These are phyloP conservation scores for Acanthococcus lagerstroemiae DNA, from an alignment of 2,888 invertebrate genomes.

Conservation along the genomic window DNA sequence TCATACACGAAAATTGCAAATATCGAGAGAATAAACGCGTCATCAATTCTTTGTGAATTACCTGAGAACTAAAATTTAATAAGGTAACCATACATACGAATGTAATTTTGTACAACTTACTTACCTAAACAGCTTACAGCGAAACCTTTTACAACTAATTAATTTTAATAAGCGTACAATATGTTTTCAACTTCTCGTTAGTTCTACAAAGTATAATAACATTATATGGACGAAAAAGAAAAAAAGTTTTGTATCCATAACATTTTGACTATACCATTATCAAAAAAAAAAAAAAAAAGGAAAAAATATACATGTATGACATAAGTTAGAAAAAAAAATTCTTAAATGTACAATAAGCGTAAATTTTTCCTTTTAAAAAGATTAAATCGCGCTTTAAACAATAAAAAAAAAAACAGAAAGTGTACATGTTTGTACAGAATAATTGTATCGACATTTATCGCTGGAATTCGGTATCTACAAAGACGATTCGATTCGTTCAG, in stretches of 20 bases:
- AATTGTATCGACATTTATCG: too few species aligned
- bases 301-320: not conserved
- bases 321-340: not conserved
- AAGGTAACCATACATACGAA: not conserved
- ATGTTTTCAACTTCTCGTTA: not conserved
- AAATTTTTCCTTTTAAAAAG: conserved; percentile 1
- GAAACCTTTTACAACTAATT: not conserved
- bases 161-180: conserved; percentile 18
- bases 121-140: not conserved
- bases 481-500: too few species aligned
- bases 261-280: not conserved
- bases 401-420: not conserved
- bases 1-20: too few species aligned
- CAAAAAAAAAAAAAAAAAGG: not conserved
- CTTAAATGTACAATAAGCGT: conserved; percentile 5
- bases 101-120: not conserved
- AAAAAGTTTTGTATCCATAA: not conserved
- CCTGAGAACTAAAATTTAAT: not conserved
- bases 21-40: too few species aligned
- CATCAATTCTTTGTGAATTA: too few species aligned
- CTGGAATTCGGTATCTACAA: too few species aligned
- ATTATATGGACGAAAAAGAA: not conserved
- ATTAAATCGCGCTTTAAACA: too few species aligned
- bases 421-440: too few species aligned
- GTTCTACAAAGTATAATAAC: not conserved